Evolutionary conservation across 2,888 invertebrate species (phyloP), one percentile per base, ranked within the genome.

Genomic region (Allacma fusca): DNA sequence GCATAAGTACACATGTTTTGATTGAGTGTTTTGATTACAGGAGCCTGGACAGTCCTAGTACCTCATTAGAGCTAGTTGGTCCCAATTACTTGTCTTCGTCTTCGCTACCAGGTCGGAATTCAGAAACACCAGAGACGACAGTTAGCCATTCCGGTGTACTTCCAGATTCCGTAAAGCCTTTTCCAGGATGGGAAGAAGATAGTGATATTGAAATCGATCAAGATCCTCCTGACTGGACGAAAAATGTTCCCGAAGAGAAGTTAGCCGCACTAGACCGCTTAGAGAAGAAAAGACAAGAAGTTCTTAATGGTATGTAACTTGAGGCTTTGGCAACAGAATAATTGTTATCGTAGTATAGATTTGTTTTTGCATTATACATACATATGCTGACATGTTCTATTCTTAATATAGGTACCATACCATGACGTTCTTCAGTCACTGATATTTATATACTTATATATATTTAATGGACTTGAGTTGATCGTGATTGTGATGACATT

Each of bases 211-310:
- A 91, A 85, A 89, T 90, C 44, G 91, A 91, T 82, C 89, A 91
- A 16, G 93, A 93, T 86, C 91, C 92, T 28, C 92, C 93, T 23
- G 91, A 93, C 85, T 92, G 95, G 91, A 93, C 93, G 85, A 91
- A 91, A 81, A 89, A 91, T 80, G 91, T 95, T 68, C 89, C 92
- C 28, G 91, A 92, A 83, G 94, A 95, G 78, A 90, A 92, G 73
- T 89, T 94, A 75, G 88, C 90, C 77, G 90, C 91, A 80, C 89
- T 96, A 83, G 91, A 92, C 84, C 91, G 93, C 81, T 91, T 92
- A 84, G 95, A 95, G 86, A 94, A 93, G 88, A 95, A 95, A 87
- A 89, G 95, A 84, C 95, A 96, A 87, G 96, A 96, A 88, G 94
- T 96, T 85, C 93, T 96, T 81, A 95, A 95, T 88, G 95, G 95